Percentiles rank a stretch among this genome's conserved stretches.
These are phyloP conservation scores for Callaeas wilsoni DNA, from an alignment of 2,113 vertebrate genomes.

Conservation along the genomic window DNA sequence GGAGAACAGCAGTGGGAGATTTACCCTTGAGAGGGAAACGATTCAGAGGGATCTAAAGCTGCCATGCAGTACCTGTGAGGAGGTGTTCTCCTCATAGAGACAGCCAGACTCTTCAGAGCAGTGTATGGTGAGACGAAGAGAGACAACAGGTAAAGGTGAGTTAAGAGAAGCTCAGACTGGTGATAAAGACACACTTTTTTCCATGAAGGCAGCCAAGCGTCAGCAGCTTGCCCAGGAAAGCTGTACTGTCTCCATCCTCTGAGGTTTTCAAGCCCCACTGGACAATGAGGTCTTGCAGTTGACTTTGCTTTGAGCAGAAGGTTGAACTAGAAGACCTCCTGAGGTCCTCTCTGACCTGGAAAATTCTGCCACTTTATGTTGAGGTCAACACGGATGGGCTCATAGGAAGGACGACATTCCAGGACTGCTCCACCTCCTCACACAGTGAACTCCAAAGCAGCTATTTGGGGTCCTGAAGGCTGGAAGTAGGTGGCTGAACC, in stretches of 20 bases:
- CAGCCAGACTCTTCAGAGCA: background rate
- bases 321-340: background rate
- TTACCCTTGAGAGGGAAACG: background rate
- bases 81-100: background rate
- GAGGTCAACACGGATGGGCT: background rate
- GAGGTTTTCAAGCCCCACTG: background rate
- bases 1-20: background rate
- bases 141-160: background rate
- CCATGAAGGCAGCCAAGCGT: background rate
- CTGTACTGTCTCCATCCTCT: background rate
- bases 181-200: background rate
- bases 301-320: background rate
- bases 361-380: background rate
- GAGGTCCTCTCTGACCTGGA: background rate
- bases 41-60: background rate
- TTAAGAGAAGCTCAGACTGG: background rate
- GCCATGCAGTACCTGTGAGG: background rate
- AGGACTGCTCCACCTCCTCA: background rate
- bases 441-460: background rate
- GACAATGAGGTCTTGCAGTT: background rate
- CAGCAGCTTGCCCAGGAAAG: background rate
- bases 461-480: background rate
- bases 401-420: background rate
- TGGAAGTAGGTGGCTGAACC: background rate
- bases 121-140: background rate